Evolutionary conservation across 2,797 vertebrate genomes (phyloP), one percentile per base, ranked within the genome.

Genomic region (Rhinatrema bivittatum): DNA sequence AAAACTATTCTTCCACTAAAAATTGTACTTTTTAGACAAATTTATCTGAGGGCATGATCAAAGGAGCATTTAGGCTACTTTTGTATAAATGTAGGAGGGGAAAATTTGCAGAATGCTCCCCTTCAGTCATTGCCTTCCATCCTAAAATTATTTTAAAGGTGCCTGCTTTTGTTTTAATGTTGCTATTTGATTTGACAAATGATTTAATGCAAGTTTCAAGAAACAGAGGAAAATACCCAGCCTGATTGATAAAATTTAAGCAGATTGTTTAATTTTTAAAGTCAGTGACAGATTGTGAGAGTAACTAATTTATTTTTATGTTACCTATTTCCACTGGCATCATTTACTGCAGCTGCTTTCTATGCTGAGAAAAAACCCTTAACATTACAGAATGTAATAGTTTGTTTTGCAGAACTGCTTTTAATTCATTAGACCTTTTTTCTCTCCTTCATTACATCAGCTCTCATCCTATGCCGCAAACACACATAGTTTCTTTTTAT

Each of bases 401-500:
- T 20, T 51, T n/a, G 29, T 50, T 47, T 56, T 56, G 34, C 43
- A 6, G 36, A 33, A 55, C 44, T 43, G 12, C 5, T 49, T 64
- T 67, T 50, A 53, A 71, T 46, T 54, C 43, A 40, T 46, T 56
- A 27, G 5, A 32, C 55, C 60, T 43, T 42, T 51, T 66, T 47
- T 63, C 39, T 3, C n/a, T 60, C 29, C 27, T 13, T 20, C 43
- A 10, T 56, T 58, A 51, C 9, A 53, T 32, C 42, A 52, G 23
- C 37, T 53, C 43, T 62, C 52, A 18, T 50, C 33, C 59, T 35
- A 60, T 65, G 56, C 56, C 54, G 55, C 43, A 53, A 46, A 42
- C 49, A 63, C 65, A 53, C 42, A 59, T 63, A 68, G 68, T 62
- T 67, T 57, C 48, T 65, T n/a, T 51, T 50, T 36, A 4, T 39